Conservation (phyloP, 2,113 vertebrate genomes). For the Blennius ocellaris region DNA sequence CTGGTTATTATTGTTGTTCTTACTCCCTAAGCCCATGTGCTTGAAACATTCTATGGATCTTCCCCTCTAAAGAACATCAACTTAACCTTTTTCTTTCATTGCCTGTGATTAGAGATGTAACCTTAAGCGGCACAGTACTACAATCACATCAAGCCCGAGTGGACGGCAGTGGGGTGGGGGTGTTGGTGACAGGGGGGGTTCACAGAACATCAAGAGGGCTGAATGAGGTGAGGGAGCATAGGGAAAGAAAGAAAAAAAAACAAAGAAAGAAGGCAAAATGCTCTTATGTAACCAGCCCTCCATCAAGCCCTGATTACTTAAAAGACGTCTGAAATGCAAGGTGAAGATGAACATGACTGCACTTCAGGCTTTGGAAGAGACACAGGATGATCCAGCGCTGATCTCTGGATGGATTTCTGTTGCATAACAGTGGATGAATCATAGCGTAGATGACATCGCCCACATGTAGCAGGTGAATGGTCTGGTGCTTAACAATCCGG, state of each 20-base stretch:
- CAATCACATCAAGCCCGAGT: not conserved
- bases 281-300: not conserved
- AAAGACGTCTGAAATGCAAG: not conserved
- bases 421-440: constrained; percentile 31
- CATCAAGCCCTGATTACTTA: not conserved
- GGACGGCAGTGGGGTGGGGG: not conserved
- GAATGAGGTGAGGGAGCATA: not conserved
- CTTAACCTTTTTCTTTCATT: not conserved
- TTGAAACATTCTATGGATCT: no score
- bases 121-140: not conserved
- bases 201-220: not conserved
- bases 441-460: constrained; percentile 1
- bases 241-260: not conserved
- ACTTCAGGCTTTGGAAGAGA: not conserved
- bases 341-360: not conserved
- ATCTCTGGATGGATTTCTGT: not conserved
- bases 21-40: no score
- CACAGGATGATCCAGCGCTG: not conserved
- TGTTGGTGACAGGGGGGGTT: no score
- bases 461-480: constrained; percentile 2
- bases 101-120: not conserved
- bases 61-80: not conserved
- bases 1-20: no score
- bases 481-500: not conserved
- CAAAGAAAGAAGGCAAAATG: not conserved